A percentile compares a stretch with the other conserved stretches of the same genome.
Evolutionary conservation across 2,797 vertebrate genomes (phyloP).

Genomic region (Glossophaga mutica): DNA sequence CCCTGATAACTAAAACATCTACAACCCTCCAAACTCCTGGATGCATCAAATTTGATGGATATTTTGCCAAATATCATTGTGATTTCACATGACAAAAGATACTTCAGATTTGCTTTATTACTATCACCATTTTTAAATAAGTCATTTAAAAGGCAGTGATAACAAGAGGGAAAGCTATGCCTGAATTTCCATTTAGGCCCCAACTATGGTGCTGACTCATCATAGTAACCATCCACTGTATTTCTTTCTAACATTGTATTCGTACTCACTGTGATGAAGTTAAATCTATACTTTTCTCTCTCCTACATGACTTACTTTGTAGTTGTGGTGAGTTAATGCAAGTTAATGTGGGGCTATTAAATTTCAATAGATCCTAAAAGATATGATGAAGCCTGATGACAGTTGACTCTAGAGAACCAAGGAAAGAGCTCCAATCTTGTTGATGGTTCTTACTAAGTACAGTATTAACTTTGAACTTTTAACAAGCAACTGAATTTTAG

Average conservation of each 20-base stretch:
- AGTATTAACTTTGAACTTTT: background rate
- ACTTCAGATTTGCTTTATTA: background rate
- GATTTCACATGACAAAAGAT: constrained; percentile 32
- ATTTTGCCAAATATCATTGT: constrained; percentile 57
- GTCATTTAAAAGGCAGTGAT: background rate
- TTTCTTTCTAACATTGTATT: background rate
- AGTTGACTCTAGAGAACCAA: background rate
- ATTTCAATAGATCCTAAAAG: background rate
- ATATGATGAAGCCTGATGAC: background rate
- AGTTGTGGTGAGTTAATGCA: background rate
- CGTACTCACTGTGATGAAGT: background rate
- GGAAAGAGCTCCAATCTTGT: background rate
- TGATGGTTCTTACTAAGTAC: background rate
- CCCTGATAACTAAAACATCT: background rate
- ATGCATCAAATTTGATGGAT: constrained; percentile 41
- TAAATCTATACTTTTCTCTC: background rate
- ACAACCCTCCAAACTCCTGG: background rate
- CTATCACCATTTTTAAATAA: background rate
- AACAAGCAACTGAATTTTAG: background rate
- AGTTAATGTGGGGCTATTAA: background rate
- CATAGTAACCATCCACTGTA: background rate
- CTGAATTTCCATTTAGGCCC: background rate
- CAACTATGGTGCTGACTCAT: background rate
- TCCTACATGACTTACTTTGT: background rate
- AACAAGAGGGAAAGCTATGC: background rate